A percentile compares a stretch with the other conserved stretches of the same genome.
Evolutionary conservation across 2,888 invertebrate genomes (phyloP).

Genomic region (Flexamia atlantica): DNA sequence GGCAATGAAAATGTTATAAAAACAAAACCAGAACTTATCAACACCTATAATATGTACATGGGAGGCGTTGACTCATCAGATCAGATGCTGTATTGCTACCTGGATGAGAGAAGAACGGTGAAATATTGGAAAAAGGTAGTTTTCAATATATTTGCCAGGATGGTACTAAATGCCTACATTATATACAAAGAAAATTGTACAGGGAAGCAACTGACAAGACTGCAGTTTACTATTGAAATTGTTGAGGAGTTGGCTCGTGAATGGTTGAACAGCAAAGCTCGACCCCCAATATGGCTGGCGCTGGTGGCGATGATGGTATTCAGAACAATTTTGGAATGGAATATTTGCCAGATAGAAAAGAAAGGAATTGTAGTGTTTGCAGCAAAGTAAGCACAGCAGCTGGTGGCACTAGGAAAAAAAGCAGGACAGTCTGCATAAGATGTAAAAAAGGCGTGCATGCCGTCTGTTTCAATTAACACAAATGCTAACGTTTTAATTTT

Average conservation of each 20-base stretch:
- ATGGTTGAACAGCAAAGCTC: neutral
- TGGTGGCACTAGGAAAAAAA: too few species aligned
- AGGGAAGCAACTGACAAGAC: neutral
- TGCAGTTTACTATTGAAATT: slow-evolving; percentile 22
- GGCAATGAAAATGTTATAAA: neutral
- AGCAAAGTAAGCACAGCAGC: too few species aligned
- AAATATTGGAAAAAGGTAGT: slow-evolving; percentile 59
- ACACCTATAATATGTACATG: slow-evolving; percentile 53
- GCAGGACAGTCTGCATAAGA: too few species aligned
- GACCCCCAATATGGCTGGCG: slow-evolving; percentile 38
- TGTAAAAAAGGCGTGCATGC: too few species aligned
- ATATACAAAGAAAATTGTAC: slow-evolving; percentile 47
- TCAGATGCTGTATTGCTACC: slow-evolving; percentile 49
- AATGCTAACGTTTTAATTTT: too few species aligned
- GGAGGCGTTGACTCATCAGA: slow-evolving; percentile 51
- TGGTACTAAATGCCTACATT: slow-evolving; percentile 32
- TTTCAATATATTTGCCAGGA: slow-evolving; percentile 45
- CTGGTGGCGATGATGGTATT: too few species aligned
- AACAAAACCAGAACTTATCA: slow-evolving; percentile 41
- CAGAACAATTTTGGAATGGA: too few species aligned
- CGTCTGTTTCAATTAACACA: too few species aligned
- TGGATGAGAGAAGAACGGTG: slow-evolving; percentile 21
- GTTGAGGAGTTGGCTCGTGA: slow-evolving; percentile 37
- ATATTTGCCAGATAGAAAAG: too few species aligned
- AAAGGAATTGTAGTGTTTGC: too few species aligned